A percentile compares a stretch with the other conserved stretches of the same genome.
Evolutionary conservation across 1,140 invertebrate genomes (phyloP).

Genomic region (Diabrotica undecimpunctata): DNA sequence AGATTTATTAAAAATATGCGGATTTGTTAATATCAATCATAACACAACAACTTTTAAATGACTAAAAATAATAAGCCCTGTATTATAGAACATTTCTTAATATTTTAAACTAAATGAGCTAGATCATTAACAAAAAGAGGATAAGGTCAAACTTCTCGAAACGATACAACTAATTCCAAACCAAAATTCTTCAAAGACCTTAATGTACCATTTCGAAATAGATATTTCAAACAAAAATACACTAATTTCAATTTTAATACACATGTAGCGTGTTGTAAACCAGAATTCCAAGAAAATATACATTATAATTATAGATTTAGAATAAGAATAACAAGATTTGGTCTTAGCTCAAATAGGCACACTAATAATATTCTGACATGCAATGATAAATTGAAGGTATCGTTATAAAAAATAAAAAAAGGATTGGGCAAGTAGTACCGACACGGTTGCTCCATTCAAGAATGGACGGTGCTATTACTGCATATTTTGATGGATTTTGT

Average conservation of each 20-base stretch:
- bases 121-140: neutral
- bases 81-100: neutral
- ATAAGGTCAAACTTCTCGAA: neutral
- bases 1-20: too few relatives aligned
- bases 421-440: conserved; percentile 4
- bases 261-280: conserved; percentile 13
- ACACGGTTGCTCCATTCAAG: neutral
- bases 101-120: neutral
- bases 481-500: neutral
- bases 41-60: too few relatives aligned
- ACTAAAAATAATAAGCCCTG: too few relatives aligned
- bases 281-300: conserved; percentile 16
- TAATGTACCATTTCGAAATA: conserved; percentile 4
- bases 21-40: too few relatives aligned
- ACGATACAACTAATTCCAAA: neutral
- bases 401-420: neutral
- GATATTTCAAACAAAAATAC: conserved; percentile 12
- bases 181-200: neutral
- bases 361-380: conserved; percentile 21
- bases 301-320: conserved; percentile 23
- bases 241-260: conserved; percentile 19
- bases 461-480: neutral
- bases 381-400: conserved; percentile 21
- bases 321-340: conserved; percentile 21
- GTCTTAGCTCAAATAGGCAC: conserved; percentile 19